Evolutionary conservation across 2,888 invertebrate genomes (phyloP), one percentile per base, ranked within the genome.

Genomic region (Scaptomyza polygonia): DNA sequence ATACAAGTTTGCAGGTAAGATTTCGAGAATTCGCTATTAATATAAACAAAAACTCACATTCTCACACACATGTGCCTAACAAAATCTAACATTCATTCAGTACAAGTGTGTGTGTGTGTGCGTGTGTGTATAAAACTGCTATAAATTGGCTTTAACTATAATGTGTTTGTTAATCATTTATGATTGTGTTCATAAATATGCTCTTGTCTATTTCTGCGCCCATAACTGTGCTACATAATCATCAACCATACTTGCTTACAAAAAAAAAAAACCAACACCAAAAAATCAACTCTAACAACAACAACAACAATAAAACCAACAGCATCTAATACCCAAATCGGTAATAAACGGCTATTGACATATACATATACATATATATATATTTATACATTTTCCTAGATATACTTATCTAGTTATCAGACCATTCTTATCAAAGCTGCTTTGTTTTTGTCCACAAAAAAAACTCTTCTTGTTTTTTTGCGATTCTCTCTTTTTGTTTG

Each of bases 1-100:
- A 96, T 90, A 95, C 96, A 43, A 96, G 96, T 86, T 92, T 96
- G 43, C 96, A 96, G 95, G 96, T 96, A 91, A 78, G 82, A 12
- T 5, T 4, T 5, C 9, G 36, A 43, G 1, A n/a, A 25, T 14
- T n/a, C n/a, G n/a, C n/a, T n/a, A 29, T 9, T 47, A n/a, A 8
- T 32, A 47, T 5, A 25, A 36, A 3, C 14, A 25, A 7, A 32
- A 32, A 5, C 36, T n/a, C 47, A 48, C 8, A 12, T 16, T 21
- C 45, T 51, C 58, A 42, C 29, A 29, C 47, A 29, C 44, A 39
- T 18, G 36, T 44, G 40, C 42, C 40, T 57, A 43, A n/a, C 47
- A 9, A 30, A 21, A 43, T n/a, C 40, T 30, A 54, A 62, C 69
- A 64, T 66, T 48, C 47, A 67, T 61, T 59, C 51, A 54, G 44